Base-by-base conservation (phyloP, 2,888 invertebrate species). In the Cremastinae sp. region DNA sequence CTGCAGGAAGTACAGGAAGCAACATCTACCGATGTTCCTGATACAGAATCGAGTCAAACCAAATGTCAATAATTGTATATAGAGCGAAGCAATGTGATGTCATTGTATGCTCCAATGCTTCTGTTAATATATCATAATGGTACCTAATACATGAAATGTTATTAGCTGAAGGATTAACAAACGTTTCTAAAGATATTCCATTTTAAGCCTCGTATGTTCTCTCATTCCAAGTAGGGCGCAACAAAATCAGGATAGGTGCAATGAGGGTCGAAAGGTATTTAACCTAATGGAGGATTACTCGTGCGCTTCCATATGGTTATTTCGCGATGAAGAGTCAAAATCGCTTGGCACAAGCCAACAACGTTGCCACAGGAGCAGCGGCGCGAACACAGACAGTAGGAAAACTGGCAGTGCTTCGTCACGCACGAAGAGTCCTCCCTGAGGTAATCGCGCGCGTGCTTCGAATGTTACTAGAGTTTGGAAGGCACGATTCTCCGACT, bases 371-470 rank as follows among this genome's bases (percentile, higher is more conserved):
- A 51, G 37, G 28, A 28, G 59, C 64, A 76, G 58, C 72, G 43
- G 51, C 51, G 75, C 28, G 28, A 10, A n/a, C 22, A 22, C 18
- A 9, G n/a, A 28, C 28, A 28, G 12, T 14, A 12, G 79, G 7
- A 22, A 45, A 58, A 47, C 56, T 28, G 41, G 80, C 68, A 66
- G 77, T 74, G 71, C 77, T 75, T 66, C 77, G 80, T 80, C 80
- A 80, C 79, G 80, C 80, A 78, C 79, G 78, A 78, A 75, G 51
- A 80, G 78, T 75, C 64, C 74, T 78, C 78, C 80, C 78, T 62
- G 77, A 80, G 80, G 80, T 80, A 80, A 80, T 80, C 73, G 79
- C 65, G 80, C 79, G 79, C 80, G 80, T 80, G 80, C 79, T 62
- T 79, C 64, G 80, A 80, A 80, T 80, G 70, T 77, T 74, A 77